A percentile compares a stretch with the other conserved stretches of the same genome.
phyloP scores from a whole-genome alignment of 2,113 vertebrate genomes.

The Synodontis membranacea region DNA sequence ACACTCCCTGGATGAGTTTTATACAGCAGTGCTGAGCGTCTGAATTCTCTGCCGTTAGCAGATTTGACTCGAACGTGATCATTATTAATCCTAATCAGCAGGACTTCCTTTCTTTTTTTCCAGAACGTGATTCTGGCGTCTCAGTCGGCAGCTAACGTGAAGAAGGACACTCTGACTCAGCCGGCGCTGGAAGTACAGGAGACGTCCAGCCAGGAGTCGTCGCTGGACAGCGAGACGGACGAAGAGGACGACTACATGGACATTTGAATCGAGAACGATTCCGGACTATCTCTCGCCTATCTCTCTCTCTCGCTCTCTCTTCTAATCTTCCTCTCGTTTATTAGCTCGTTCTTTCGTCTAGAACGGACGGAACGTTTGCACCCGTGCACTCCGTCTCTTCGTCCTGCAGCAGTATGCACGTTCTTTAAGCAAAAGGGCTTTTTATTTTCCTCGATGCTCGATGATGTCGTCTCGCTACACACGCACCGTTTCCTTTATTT shows the following conservation, averaged over 20 bases:
- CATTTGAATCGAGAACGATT: conserved; percentile 72
- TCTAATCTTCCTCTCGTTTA: background rate
- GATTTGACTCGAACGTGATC: background rate
- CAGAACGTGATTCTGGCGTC: conserved; percentile 96
- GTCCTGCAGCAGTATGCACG: conserved; percentile 40
- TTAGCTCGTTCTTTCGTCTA: background rate
- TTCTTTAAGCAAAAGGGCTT: conserved; percentile 50
- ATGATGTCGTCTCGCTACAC: conserved; percentile 38
- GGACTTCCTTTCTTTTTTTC: background rate
- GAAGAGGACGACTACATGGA: conserved; percentile 97
- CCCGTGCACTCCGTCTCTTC: conserved; percentile 8
- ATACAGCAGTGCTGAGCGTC: background rate
- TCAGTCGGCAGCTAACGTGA: conserved; percentile 95
- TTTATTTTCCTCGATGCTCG: conserved; percentile 36
- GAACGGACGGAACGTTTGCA: background rate
- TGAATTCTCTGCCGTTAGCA: background rate
- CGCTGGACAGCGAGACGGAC: conserved; percentile 94
- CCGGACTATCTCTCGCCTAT: background rate
- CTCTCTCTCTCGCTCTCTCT: background rate
- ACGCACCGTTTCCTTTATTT: background rate
- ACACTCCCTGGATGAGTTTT: background rate
- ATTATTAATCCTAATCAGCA: background rate
- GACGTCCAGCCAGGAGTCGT: conserved; percentile 97
- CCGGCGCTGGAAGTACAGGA: conserved; percentile 95
- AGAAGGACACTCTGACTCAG: conserved; percentile 93